Percentiles rank a stretch among this genome's conserved stretches.
phyloP scores from a whole-genome alignment of 2,888 invertebrate species.

The Tryphoninae sp. region DNA sequence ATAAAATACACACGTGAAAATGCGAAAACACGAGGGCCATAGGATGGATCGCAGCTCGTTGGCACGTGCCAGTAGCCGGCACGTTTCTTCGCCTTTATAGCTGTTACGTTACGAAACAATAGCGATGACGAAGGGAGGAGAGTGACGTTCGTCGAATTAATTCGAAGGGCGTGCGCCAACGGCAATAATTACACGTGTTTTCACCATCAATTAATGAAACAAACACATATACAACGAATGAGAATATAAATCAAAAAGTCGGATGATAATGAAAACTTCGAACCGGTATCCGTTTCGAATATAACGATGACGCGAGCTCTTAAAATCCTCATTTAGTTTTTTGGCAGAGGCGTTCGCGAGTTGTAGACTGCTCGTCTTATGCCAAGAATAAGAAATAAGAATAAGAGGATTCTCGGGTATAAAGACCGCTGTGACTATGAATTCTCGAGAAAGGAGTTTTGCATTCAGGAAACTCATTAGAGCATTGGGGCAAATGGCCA shows the following conservation, averaged over 20 bases:
- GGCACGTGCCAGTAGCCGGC: conserved; percentile 29
- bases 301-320: not conserved
- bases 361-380: conserved; percentile 7
- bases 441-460: conserved; percentile 37
- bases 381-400: conserved; percentile 45
- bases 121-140: not conserved
- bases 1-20: not conserved
- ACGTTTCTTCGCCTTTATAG: conserved; percentile 19
- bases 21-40: not conserved
- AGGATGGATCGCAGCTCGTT: conserved; percentile 1
- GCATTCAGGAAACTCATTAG: conserved; percentile 51
- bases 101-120: conserved; percentile 21
- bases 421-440: conserved; percentile 2
- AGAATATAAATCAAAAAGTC: not conserved
- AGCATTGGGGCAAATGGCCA: conserved; percentile 32
- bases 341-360: not conserved
- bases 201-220: not conserved
- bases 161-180: not conserved
- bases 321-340: not conserved
- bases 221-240: not conserved
- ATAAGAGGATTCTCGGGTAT: not conserved
- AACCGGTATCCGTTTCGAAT: not conserved
- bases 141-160: no score
- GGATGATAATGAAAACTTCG: not conserved
- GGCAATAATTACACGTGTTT: not conserved